A percentile compares a stretch with the other conserved stretches of the same genome.
These are phyloP conservation scores for Petrosia ficiformis DNA, from an alignment of 37 sponge, comb jelly and placozoan species.

Conservation along the genomic window DNA sequence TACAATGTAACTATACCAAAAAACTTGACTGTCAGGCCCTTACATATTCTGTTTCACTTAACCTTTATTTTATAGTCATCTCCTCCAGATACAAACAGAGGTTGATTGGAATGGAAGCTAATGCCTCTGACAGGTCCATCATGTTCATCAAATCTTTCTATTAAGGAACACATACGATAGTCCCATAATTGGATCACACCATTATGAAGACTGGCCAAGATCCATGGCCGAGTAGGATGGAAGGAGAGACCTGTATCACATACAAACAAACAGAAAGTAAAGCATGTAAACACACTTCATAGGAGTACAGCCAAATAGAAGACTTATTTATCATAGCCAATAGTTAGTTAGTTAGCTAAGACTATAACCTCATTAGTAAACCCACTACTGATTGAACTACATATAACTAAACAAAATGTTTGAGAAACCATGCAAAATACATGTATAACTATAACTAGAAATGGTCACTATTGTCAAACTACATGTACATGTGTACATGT, in stretches of 20 bases:
- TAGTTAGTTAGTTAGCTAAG: neutral
- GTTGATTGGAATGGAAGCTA: conserved; percentile 92
- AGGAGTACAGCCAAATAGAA: neutral
- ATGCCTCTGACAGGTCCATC: conserved; percentile 98
- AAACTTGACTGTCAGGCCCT: neutral
- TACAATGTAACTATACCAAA: no score
- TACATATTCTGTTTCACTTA: neutral
- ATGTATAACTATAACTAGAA: no score
- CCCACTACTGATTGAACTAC: no score
- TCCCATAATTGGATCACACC: conserved; percentile 99
- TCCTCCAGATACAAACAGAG: conserved; percentile 98
- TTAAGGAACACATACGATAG: conserved; percentile 95
- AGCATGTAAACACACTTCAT: neutral
- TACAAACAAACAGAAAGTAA: neutral
- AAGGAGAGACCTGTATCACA: conserved; percentile 86
- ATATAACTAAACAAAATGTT: no score
- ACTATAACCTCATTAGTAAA: no score
- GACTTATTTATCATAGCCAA: neutral
- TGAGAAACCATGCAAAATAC: no score
- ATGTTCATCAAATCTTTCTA: conserved; percentile 97
- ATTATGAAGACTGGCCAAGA: conserved; percentile 93
- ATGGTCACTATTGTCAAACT: no score
- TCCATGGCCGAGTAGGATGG: conserved; percentile 94
- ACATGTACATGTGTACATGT: no score
- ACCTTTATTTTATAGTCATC: conserved; percentile 99